Evolutionary conservation across 2,113 vertebrate genomes (phyloP), one percentile per base, ranked within the genome.

Genomic region (Scolopax mira): DNA sequence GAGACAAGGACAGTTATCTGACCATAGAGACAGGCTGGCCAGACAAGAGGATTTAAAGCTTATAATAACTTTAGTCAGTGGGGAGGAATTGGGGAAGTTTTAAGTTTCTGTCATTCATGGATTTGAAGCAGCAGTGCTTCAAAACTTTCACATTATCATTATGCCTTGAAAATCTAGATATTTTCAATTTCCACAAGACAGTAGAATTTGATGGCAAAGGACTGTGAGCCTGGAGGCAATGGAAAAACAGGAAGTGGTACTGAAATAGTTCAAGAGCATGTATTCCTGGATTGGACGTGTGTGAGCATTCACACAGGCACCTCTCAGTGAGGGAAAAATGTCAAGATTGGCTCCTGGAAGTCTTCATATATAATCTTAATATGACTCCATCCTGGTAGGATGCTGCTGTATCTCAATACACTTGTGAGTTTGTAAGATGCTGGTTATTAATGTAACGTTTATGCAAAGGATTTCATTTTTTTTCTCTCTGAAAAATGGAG

Each of bases 231-330:
- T 69, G 33, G 17, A 62, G 49, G 21, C 41, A 88, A 25, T 24
- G 31, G 28, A 30, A 73, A 44, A 44, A 69, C 37, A 49, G 33
- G 31, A 73, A 65, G 17, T 25, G n/a, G 8, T 70, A 17, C 44
- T 90, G 28, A 65, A 90, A 28, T 44, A 52, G 30, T 37, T 87
- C 11, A 11, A n/a, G 44, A 58, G 37, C 7, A 3, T 55, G 5
- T 51, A 16, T 51, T 79, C 42, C 27, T 61, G 31, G 35, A 12
- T 24, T 70, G 67, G n/a, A 37, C 22, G 18, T 0, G 0, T 37
- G 11, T 30, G 69, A 90, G 15, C 24, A n/a, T 85, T 92, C 16
- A 16, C 10, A 39, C 17, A 75, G 57, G 16, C 39, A 31, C 35
- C 52, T 72, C 24, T 75, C 58, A 35, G 0, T 48, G 79, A 52